Evolutionary conservation across 1,140 invertebrate genomes (phyloP), one percentile per base, ranked within the genome.

Genomic region (Hyphantria cunea): DNA sequence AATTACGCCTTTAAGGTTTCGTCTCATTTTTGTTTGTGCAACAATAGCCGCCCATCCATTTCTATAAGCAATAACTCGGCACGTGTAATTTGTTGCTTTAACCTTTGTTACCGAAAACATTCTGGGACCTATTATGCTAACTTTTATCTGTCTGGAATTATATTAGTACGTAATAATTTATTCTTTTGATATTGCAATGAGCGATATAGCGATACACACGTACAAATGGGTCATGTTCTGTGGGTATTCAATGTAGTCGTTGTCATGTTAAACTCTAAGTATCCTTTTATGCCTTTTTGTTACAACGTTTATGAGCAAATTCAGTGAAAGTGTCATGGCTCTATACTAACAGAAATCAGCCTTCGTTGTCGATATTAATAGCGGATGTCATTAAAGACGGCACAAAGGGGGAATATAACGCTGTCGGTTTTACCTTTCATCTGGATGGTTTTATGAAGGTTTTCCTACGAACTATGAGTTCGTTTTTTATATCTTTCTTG

Each of bases 61-160:
- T 58, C 55, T 58, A 58, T 58, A 48, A 45, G 67, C 41, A 54
- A 50, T 41, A 49, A 47, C 42, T 48, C 33, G 51, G 54, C 66
- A 72, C 71, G 73, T 80, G 69, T 79, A 78, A 74, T 78, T 74
- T 76, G 60, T 63, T 65, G 70, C 70, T 68, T 69, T 72, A 71
- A 72, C 70, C 79, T 73, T 76, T 79, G 74, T 78, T 70, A 51
- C 61, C 63, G 58, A 49, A 63, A 58, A 55, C 69, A 49, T 66
- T 64, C 55, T 47, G 66, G 42, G 53, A 64, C 72, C 68, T 71
- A 71, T 74, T 67, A 69, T 70, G 44, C 54, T 55, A 61, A 66
- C 56, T 56, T n/a, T 60, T 61, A 54, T 61, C 45, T 52, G 51
- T 51, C 64, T 56, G 49, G 25, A 59, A 66, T 56, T 49, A 54